Evolutionary conservation across 2,797 vertebrate genomes (phyloP).

Genomic region (Choloepus didactylus): DNA sequence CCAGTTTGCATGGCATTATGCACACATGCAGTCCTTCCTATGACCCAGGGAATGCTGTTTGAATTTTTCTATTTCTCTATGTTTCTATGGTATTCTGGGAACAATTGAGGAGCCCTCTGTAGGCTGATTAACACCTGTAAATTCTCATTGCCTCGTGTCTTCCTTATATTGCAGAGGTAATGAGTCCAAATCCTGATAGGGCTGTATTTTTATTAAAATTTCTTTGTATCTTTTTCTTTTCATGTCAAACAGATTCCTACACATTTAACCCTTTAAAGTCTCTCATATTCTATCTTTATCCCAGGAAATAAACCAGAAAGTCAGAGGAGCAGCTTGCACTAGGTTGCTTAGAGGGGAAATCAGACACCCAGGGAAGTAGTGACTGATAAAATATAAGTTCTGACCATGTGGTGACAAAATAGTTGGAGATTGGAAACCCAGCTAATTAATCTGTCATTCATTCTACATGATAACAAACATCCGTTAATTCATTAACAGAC

Average conservation of each 20-base stretch:
- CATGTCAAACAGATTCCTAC: constrained; percentile 69
- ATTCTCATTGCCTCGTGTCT: constrained; percentile 72
- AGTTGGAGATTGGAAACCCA: not conserved
- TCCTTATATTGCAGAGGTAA: constrained; percentile 72
- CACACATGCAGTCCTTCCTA: not conserved
- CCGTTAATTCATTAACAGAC: not conserved
- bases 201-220: constrained; percentile 82
- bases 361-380: not conserved
- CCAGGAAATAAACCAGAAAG: constrained; percentile 23
- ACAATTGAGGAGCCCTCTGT: constrained; percentile 64
- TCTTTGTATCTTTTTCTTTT: constrained; percentile 59
- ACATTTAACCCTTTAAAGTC: constrained; percentile 70
- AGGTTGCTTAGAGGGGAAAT: not conserved
- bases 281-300: not conserved
- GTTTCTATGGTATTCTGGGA: constrained; percentile 68
- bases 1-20: constrained; percentile 34
- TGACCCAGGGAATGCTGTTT: not conserved
- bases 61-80: constrained; percentile 71
- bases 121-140: constrained; percentile 84
- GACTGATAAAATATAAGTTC: not conserved
- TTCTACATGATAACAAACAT: not conserved
- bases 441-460: not conserved
- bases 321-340: not conserved
- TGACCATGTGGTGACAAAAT: not conserved
- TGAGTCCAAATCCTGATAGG: constrained; percentile 79